Evolutionary conservation across 2,888 invertebrate genomes (phyloP), one percentile per base, ranked within the genome.

Genomic region (Ochropleura plecta): DNA sequence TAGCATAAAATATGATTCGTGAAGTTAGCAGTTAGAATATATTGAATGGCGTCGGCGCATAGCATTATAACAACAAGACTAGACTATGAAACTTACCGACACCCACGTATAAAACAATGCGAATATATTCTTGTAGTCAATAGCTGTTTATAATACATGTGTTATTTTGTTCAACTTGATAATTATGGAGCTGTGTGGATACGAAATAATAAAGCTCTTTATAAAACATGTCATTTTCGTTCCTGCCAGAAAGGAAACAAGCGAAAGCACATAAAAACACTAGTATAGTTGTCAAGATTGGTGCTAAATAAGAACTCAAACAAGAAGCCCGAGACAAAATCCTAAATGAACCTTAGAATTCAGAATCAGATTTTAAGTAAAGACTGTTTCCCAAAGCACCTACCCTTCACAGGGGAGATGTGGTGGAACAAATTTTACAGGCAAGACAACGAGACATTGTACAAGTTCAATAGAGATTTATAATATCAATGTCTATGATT

Each of bases 401-500:
- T 42, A 42, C 12, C 16, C 44, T 62, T 10, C 62, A 44, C n/a
- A 42, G 7, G 12, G 12, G n/a, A 44, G 12, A n/a, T 12, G 44
- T 62, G 44, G 44, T 7, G 44, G n/a, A 4, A 60, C 40, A 60
- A n/a, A 62, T 12, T 44, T n/a, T 7, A n/a, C n/a, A n/a, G n/a
- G 7, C 62, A n/a, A 62, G 7, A n/a, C 3, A 14, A 44, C 44
- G 7, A 62, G 40, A 71, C 69, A 64, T 70, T 5, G 44, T 62
- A 74, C 77, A 78, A 73, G 70, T 77, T 78, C 69, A 83, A 81
- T 76, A 70, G 62, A 53, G 51, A 82, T 74, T 73, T 78, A 67
- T 70, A 78, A 77, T 79, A 82, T 79, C 67, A 79, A 84, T 76
- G 78, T 73, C 83, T 78, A 74, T 83, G 64, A 79, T 82, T 80